Base-by-base conservation (phyloP, 2,888 invertebrate species). In the Malthinus seriepunctatus region DNA sequence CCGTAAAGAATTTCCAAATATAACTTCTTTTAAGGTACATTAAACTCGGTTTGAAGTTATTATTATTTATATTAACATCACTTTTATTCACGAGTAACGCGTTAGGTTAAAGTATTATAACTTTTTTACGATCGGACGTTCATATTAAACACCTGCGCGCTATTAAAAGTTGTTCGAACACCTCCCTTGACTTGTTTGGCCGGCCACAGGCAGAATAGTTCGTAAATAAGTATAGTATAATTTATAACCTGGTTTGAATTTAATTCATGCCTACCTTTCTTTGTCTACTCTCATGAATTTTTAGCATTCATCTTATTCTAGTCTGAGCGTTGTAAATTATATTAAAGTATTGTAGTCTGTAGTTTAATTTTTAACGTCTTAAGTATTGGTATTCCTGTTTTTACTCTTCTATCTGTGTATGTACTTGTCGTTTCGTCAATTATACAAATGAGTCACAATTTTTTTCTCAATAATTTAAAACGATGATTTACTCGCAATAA, bases 41-140 rank as follows among this genome's bases (percentile, higher is more conserved):
- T 71, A 69, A 70, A 69, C 62, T 63, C 61, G 65, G 65, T 69
- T 67, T 63, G 62, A 66, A 70, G 62, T 71, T 70, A 71, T 72
- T 70, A 73, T 73, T 71, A 71, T 71, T 73, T 72, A 72, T 72
- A 70, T 69, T 71, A 71, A 70, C 71, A 71, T 68, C 68, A 67
- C 51, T 63, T 63, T 65, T 65, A 67, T 63, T 63, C 64, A 63
- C 67, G 66, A 69, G 70, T 69, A 69, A 71, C 68, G 71, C 71
- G 71, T 71, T 69, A 69, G 70, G 64, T 69, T 71, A 63, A 67
- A 70, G 71, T 69, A 69, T 73, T 71, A 69, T 66, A 68, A 71
- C 65, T 67, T 72, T 72, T 73, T 73, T 71, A 70, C 63, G 71
- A 68, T 70, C 63, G 68, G 51, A 69, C 72, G 69, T 60, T 62